Evolutionary conservation across 2,888 invertebrate species (phyloP).

Genomic region (Drepanosiphum platanoidis): DNA sequence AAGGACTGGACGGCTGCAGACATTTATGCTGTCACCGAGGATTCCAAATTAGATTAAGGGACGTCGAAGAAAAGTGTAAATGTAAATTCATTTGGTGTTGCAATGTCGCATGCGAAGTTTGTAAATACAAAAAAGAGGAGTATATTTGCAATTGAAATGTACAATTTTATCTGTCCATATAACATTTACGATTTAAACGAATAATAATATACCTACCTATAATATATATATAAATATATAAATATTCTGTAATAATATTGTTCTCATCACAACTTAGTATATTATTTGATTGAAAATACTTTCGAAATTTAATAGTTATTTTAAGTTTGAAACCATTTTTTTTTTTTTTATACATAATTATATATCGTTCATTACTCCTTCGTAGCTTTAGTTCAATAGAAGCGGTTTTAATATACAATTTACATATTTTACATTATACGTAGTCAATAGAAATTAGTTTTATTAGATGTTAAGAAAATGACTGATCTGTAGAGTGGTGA

Average conservation of each 20-base stretch:
- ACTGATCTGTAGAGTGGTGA: conserved; percentile 46
- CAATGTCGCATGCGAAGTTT: conserved; percentile 84
- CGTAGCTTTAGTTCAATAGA: background rate
- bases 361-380: background rate
- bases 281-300: conserved; percentile 8
- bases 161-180: background rate
- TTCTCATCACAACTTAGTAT: conserved; percentile 15
- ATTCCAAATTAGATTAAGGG: conserved; percentile 83
- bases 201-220: background rate
- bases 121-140: conserved; percentile 81
- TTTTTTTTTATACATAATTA: too few relatives aligned
- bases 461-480: conserved; percentile 41
- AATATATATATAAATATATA: background rate
- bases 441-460: conserved; percentile 45
- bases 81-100: conserved; percentile 94
- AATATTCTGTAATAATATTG: too few relatives aligned
- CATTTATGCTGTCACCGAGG: conserved; percentile 90
- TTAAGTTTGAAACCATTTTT: background rate
- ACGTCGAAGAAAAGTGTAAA: conserved; percentile 87
- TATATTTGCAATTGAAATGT: conserved; percentile 83
- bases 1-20: conserved; percentile 87
- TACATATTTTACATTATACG: conserved; percentile 36
- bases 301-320: background rate
- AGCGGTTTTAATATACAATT: too few relatives aligned
- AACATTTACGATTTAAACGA: background rate